Conservation (phyloP, 2,797 vertebrate genomes). For the Loriculus beryllinus region DNA sequence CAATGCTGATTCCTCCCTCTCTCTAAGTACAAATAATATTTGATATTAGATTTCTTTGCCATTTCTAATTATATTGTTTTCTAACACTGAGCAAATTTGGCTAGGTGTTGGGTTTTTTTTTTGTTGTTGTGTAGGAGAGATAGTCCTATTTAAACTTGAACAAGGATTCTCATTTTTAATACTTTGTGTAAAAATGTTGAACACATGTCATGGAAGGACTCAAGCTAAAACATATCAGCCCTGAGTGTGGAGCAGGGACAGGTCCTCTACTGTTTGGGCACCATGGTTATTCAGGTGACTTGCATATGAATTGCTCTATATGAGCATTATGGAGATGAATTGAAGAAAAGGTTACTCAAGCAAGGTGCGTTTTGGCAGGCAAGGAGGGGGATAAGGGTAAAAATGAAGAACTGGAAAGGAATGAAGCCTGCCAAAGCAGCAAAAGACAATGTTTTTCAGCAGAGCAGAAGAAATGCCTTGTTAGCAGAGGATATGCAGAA, state of each 20-base stretch:
- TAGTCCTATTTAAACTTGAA: neutral
- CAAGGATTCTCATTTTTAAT: neutral
- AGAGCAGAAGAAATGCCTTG: neutral
- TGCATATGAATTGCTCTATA: fast-evolving
- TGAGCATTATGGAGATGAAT: neutral
- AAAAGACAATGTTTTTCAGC: neutral
- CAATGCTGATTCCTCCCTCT: neutral
- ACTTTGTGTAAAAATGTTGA: neutral
- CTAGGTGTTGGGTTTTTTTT: too few relatives aligned
- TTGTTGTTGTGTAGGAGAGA: fast-evolving
- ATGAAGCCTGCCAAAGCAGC: neutral
- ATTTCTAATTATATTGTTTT: neutral
- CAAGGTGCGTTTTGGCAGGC: neutral
- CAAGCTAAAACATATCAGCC: neutral
- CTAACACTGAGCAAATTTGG: neutral
- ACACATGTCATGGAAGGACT: neutral
- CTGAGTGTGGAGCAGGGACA: neutral
- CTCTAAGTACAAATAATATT: neutral
- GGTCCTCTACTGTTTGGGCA: neutral
- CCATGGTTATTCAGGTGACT: neutral
- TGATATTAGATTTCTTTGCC: neutral
- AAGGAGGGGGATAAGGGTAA: neutral
- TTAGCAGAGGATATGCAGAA: constrained; percentile 19
- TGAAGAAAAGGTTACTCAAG: neutral
- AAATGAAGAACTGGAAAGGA: neutral